A percentile compares a stretch with the other conserved stretches of the same genome.
Conservation (phyloP, 2,113 vertebrate species). For the Brevimyrus niger region DNA sequence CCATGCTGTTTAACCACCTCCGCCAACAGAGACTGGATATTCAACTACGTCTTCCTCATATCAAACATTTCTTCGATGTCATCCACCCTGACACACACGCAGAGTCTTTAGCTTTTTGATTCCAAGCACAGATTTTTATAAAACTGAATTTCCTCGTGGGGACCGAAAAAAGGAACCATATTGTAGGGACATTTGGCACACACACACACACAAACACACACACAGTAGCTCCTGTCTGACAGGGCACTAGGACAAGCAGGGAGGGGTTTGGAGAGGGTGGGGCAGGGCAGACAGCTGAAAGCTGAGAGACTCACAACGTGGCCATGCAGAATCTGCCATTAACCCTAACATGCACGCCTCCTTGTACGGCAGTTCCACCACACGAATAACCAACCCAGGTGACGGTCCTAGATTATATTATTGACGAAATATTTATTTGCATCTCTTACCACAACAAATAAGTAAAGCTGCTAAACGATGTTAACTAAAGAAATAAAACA, state of each 20-base stretch:
- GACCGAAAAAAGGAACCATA: too few species aligned
- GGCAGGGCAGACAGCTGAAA: slow-evolving; percentile 37
- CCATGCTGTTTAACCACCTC: not conserved
- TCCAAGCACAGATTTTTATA: too few species aligned
- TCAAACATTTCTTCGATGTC: not conserved
- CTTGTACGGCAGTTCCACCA: not conserved
- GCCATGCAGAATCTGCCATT: not conserved
- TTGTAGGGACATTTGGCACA: slow-evolving; percentile 28
- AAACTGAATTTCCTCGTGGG: too few species aligned
- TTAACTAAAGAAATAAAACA: not conserved
- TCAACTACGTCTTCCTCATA: not conserved
- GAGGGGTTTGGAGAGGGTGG: slow-evolving; percentile 43
- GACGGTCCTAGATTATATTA: not conserved
- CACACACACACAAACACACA: slow-evolving; percentile 37
- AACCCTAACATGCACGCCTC: not conserved
- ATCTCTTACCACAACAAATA: not conserved
- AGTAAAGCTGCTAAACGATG: not conserved
- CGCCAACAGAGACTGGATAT: not conserved
- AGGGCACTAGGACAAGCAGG: not conserved
- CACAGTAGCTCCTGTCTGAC: slow-evolving; percentile 36
- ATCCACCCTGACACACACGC: not conserved
- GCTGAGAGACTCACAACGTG: slow-evolving; percentile 32
- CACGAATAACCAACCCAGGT: not conserved
- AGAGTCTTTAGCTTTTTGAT: not conserved
- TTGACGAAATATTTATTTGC: not conserved